phyloP scores from a whole-genome alignment of 2,888 invertebrate genomes.

The Machimus rusticus region DNA sequence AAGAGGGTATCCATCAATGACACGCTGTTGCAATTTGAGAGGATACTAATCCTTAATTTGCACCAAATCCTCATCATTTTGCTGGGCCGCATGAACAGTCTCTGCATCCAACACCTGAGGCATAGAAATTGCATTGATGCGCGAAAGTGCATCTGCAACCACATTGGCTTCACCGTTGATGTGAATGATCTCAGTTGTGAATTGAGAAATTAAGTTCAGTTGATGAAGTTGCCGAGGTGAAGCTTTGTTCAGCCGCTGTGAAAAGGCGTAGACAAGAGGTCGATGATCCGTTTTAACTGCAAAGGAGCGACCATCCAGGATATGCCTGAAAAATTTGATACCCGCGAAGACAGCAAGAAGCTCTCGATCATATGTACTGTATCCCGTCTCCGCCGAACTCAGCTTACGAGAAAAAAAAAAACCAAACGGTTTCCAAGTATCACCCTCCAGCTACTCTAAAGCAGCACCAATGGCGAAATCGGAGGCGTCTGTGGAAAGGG shows the following conservation, averaged over 20 bases:
- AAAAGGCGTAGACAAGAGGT: neutral
- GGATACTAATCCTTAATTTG: no score
- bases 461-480: slow-evolving; percentile 34
- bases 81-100: neutral
- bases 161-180: neutral
- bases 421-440: slow-evolving; percentile 54
- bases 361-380: slow-evolving; percentile 57
- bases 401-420: slow-evolving; percentile 58
- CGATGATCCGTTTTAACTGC: neutral
- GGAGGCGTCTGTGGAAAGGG: neutral
- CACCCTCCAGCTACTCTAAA: neutral
- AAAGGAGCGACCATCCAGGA: slow-evolving; percentile 41
- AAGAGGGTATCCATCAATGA: neutral
- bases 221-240: neutral
- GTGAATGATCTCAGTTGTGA: slow-evolving; percentile 15
- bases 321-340: slow-evolving; percentile 45
- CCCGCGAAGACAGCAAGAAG: slow-evolving; percentile 57
- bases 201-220: neutral
- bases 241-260: neutral
- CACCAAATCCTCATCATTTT: neutral
- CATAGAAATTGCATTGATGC: neutral
- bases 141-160: no score
- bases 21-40: no score
- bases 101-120: neutral
- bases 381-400: slow-evolving; percentile 53